Percentiles rank a stretch among this genome's conserved stretches.
phyloP scores from a whole-genome alignment of 2,797 vertebrate species.

The Sebastiscus tertius region DNA sequence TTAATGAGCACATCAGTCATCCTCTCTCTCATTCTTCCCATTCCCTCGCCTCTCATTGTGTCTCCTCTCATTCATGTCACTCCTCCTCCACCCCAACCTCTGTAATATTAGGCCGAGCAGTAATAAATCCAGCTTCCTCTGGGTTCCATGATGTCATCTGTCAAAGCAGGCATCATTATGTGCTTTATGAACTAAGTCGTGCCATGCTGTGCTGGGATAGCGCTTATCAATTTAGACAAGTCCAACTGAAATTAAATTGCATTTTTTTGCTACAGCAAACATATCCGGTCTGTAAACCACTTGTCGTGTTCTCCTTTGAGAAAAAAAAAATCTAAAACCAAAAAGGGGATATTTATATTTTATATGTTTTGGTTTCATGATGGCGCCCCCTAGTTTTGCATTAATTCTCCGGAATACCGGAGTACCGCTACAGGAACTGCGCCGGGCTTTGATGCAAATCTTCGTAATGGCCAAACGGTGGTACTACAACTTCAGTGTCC shows the following conservation, averaged over 20 bases:
- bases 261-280: neutral
- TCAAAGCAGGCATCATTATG: constrained; percentile 77
- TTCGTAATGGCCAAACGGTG: too few species aligned
- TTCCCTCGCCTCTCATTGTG: constrained; percentile 25
- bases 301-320: neutral
- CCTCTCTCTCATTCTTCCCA: neutral
- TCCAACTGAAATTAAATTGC: neutral
- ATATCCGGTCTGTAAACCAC: neutral
- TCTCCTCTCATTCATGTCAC: constrained; percentile 52
- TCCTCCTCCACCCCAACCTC: constrained; percentile 24
- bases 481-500: too few species aligned
- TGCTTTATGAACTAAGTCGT: constrained; percentile 58
- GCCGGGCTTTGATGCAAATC: too few species aligned
- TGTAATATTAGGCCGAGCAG: constrained; percentile 37
- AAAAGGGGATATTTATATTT: neutral
- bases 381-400: neutral
- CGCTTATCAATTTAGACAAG: constrained; percentile 19
- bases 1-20: constrained; percentile 51
- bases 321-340: neutral
- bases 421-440: neutral
- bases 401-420: neutral
- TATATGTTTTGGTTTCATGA: neutral
- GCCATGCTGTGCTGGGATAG: constrained; percentile 46
- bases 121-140: constrained; percentile 64
- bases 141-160: constrained; percentile 74